phyloP scores from a whole-genome alignment of 2,888 invertebrate species.

The Carcina quercana region DNA sequence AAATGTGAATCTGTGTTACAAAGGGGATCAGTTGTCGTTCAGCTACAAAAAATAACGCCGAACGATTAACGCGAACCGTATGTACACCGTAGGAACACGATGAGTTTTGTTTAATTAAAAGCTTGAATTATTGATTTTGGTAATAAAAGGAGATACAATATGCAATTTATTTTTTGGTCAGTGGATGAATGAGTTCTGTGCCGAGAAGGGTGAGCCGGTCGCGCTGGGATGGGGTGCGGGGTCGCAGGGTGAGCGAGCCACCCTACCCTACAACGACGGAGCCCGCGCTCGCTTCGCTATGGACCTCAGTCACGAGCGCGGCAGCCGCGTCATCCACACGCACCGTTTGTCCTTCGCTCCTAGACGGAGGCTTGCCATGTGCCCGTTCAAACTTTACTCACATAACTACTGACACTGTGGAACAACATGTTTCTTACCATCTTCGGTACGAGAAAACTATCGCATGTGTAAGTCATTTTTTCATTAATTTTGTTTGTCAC shows the following conservation, averaged over 20 bases:
- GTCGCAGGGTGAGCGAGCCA: conserved; percentile 14
- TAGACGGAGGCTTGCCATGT: conserved; percentile 36
- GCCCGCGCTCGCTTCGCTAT: conserved; percentile 10
- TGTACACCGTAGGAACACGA: too few species aligned
- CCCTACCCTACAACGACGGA: conserved; percentile 12
- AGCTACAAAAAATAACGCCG: too few species aligned
- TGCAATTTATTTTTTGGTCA: too few species aligned
- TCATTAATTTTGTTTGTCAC: conserved; percentile 15
- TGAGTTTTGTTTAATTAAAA: too few species aligned
- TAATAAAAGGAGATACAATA: too few species aligned
- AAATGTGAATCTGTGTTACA: too few species aligned
- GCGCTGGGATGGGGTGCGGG: too few species aligned
- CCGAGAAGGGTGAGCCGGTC: too few species aligned
- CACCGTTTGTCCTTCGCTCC: conserved; percentile 9
- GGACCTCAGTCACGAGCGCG: conserved; percentile 33
- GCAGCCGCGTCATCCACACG: conserved; percentile 22
- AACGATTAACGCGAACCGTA: too few species aligned
- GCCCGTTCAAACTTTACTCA: conserved; percentile 48
- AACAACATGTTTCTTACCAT: conserved; percentile 33
- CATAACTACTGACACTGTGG: conserved; percentile 28
- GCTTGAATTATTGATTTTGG: too few species aligned
- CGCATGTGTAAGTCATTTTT: conserved; percentile 6
- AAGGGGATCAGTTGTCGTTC: too few species aligned
- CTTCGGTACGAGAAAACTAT: conserved; percentile 18
- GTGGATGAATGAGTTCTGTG: too few species aligned